A percentile compares a stretch with the other conserved stretches of the same genome.
Evolutionary conservation across 2,797 vertebrate species (phyloP).

Genomic region (Macrochelys suwanniensis): DNA sequence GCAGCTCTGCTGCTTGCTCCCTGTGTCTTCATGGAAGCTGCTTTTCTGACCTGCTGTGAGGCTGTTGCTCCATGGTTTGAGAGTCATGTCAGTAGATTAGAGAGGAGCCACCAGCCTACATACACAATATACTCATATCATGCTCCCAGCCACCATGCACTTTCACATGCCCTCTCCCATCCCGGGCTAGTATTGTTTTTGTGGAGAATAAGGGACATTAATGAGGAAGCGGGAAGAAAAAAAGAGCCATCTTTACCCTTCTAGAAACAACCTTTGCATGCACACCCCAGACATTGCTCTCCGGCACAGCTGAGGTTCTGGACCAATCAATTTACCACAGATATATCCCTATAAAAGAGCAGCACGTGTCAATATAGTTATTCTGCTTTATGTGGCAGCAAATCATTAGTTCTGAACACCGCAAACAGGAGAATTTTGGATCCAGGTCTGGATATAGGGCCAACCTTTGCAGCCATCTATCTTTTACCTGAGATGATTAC

Average conservation of each 20-base stretch:
- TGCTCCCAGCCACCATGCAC: neutral
- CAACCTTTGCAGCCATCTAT: neutral
- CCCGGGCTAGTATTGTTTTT: neutral
- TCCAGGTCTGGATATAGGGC: neutral
- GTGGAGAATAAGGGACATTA: neutral
- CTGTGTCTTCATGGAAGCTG: fast-evolving
- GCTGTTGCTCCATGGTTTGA: neutral
- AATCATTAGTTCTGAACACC: neutral
- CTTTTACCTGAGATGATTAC: neutral
- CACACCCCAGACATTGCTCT: neutral
- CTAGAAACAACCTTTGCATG: neutral
- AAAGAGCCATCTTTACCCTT: neutral
- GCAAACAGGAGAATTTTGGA: neutral
- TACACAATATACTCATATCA: neutral
- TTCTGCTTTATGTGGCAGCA: fast-evolving
- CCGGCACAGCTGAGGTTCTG: neutral
- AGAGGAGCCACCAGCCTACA: neutral
- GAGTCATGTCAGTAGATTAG: neutral
- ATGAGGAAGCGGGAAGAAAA: neutral
- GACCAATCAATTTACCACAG: neutral
- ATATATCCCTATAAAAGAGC: neutral
- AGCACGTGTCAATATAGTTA: neutral
- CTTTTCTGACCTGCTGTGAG: neutral
- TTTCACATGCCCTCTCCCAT: neutral
- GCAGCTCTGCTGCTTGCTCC: neutral